Conservation (phyloP, 2,797 vertebrate species). For the Xenentodon cancila region DNA sequence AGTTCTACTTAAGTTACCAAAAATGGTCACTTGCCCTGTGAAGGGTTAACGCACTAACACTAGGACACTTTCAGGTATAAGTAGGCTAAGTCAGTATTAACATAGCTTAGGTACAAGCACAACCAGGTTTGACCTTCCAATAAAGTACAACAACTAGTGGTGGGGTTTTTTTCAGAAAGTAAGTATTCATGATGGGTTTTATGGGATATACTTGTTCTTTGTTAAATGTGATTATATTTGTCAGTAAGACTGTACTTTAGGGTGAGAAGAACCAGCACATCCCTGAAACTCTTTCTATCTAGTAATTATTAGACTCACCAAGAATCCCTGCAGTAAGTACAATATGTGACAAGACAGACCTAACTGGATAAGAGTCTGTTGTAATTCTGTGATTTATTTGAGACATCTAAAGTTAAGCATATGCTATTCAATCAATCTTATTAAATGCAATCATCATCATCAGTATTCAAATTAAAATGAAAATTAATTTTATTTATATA, state of each 20-base stretch:
- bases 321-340: background rate
- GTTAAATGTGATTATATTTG: no score
- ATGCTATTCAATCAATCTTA: background rate
- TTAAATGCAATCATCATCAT: background rate
- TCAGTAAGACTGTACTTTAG: no score
- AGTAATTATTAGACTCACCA: background rate
- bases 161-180: no score
- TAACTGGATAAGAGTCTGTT: background rate
- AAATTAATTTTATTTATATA: no score
- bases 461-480: no score
- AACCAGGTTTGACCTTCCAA: no score
- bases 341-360: background rate
- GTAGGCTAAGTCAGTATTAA: constrained; percentile 25
- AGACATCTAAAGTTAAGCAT: background rate
- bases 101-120: background rate
- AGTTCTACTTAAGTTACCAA: no score
- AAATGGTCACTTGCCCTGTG: no score
- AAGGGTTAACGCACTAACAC: constrained; percentile 2
- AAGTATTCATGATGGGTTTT: no score
- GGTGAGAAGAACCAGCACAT: no score
- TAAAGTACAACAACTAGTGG: no score
- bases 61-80: constrained; percentile 15
- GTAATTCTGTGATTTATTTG: constrained; percentile 1
- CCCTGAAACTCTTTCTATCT: background rate
- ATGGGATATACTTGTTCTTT: no score